phyloP scores from a whole-genome alignment of 2,797 vertebrate genomes.

The Anabacerthia variegaticeps region DNA sequence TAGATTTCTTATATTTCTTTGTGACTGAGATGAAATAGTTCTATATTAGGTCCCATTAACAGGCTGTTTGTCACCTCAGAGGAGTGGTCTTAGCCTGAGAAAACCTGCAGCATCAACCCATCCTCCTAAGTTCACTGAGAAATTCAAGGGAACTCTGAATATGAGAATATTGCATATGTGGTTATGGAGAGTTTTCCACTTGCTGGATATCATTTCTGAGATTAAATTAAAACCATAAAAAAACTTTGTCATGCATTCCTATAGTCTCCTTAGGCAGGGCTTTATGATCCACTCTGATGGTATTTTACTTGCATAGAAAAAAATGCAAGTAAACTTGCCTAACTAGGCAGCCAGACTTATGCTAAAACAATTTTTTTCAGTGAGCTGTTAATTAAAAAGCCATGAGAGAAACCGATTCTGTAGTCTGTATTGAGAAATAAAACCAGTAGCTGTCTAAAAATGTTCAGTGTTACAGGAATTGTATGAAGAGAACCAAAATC shows the following conservation, averaged over 20 bases:
- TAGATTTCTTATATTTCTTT: neutral
- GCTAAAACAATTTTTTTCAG: conserved; percentile 44
- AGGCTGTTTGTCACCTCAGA: neutral
- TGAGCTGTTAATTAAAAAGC: conserved; percentile 39
- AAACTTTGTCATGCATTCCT: neutral
- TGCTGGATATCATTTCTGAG: conserved; percentile 28
- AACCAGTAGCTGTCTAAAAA: conserved; percentile 53
- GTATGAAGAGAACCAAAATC: conserved; percentile 36
- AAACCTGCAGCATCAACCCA: neutral
- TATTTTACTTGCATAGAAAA: neutral
- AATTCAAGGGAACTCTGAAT: conserved; percentile 10
- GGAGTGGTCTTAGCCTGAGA: neutral
- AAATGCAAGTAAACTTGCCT: neutral
- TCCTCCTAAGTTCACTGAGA: neutral
- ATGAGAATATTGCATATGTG: conserved; percentile 24
- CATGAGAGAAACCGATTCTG: neutral
- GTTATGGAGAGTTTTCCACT: neutral
- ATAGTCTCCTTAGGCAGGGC: neutral
- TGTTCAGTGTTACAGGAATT: conserved; percentile 19
- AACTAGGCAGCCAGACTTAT: conserved; percentile 36
- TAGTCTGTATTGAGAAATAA: conserved; percentile 47
- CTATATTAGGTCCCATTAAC: neutral
- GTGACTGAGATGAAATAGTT: neutral
- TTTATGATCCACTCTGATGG: neutral
- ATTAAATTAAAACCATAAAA: conserved; percentile 56